Evolutionary conservation across 1,140 invertebrate genomes (phyloP).

Genomic region (Zaprionus ornatus): DNA sequence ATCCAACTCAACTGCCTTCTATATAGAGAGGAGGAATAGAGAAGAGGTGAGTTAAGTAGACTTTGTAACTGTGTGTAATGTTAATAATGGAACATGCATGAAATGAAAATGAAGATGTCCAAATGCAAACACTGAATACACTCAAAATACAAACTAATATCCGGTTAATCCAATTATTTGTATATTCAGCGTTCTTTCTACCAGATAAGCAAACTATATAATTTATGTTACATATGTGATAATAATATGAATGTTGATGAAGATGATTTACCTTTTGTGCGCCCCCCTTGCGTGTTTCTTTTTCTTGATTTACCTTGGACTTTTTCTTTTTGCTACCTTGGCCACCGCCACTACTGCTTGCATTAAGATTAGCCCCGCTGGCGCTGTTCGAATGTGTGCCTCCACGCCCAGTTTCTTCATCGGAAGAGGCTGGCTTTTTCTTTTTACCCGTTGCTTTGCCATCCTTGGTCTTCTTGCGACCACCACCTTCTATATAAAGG

Average conservation of each 20-base stretch:
- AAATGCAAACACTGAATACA: constrained; percentile 13
- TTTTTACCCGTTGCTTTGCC: constrained; percentile 83
- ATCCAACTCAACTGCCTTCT: constrained; percentile 78
- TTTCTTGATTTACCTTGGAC: constrained; percentile 84
- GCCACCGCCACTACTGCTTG: constrained; percentile 52
- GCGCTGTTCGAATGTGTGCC: constrained; percentile 52
- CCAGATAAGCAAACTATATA: constrained; percentile 38
- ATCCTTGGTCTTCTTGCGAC: constrained; percentile 86
- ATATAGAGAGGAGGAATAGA: not conserved
- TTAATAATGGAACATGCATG: constrained; percentile 20
- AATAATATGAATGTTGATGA: constrained; percentile 54
- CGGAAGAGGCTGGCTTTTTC: constrained; percentile 78
- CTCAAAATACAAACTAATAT: not conserved
- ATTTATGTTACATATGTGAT: constrained; percentile 27
- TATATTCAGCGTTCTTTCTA: constrained; percentile 17
- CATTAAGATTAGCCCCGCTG: constrained; percentile 46
- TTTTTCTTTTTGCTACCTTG: constrained; percentile 84
- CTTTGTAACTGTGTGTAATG: not conserved
- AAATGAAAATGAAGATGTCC: constrained; percentile 42
- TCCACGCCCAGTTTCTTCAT: constrained; percentile 67
- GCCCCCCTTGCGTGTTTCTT: constrained; percentile 83
- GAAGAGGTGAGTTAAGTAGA: not conserved
- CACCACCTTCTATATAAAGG: constrained; percentile 83
- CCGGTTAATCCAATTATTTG: not conserved
- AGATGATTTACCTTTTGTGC: constrained; percentile 83